Base-by-base conservation (phyloP, 2,113 vertebrate genomes). In the Periophthalmodon schlosseri region DNA sequence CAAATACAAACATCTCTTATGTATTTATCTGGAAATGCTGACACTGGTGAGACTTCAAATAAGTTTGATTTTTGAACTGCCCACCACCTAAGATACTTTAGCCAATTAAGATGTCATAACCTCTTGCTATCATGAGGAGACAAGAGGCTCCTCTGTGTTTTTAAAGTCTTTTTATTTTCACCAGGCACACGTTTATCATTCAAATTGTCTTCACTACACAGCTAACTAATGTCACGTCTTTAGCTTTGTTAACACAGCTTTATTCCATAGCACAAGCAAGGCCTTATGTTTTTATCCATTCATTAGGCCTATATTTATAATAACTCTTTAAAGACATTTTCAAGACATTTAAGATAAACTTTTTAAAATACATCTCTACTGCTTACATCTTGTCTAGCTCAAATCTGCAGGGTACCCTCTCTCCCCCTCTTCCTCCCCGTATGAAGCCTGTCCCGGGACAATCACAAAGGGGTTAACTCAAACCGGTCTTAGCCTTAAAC, bases 401-500 rank as follows among this genome's bases (percentile, higher is more conserved):
- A 34, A 63, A 20, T 18, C 60, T 61, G 58, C 58, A 33, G 58
- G 12, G 11, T 14, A 15, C 58, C 24, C 24, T 15, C 3, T 63
- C 28, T 34, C 60, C 28, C 60, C 0, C 28, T 66, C 13, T 44
- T 39, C 52, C 7, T 61, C 74, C n/a, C 47, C 54, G 54, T 57
- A 74, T 61, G 74, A 85, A 78, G 73, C 68, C n/a, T 80, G 60
- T 24, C 71, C 71, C 50, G 70, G 77, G 54, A 82, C 70, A 54
- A 78, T 81, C 75, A 70, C 79, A 91, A 89, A 89, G 69, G 90
- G 92, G 94, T 93, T 94, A 93, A 93, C 88, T 87, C 86, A 83
- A 88, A 85, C 77, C 68, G 64, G 77, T 87, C 57, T 84, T 81
- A 90, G 84, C 74, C 84, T 79, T 91, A 87, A 92, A 93, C 90